Evolutionary conservation across 2,797 vertebrate genomes (phyloP).

Genomic region (Sylvia borin): DNA sequence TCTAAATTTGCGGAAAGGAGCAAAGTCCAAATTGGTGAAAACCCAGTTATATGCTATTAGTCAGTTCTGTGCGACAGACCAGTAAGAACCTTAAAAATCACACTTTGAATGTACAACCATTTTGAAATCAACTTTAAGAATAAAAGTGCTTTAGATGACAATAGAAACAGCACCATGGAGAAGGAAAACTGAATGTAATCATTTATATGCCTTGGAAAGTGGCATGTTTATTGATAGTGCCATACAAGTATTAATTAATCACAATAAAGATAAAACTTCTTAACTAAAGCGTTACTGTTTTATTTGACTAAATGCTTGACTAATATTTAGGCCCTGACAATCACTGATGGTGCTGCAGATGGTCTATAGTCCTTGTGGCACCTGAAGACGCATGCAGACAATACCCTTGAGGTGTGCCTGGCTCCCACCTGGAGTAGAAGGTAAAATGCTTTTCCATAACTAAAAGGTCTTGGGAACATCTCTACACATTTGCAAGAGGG

Average conservation of each 20-base stretch:
- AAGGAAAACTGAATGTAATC: background rate
- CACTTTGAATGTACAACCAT: background rate
- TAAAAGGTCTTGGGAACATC: background rate
- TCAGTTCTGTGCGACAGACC: background rate
- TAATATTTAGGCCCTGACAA: background rate
- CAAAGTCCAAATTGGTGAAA: background rate
- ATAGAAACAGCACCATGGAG: background rate
- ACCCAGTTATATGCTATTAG: accelerated
- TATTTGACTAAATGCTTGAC: background rate
- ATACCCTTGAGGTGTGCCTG: accelerated
- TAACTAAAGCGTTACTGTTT: background rate
- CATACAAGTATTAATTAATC: background rate
- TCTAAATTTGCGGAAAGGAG: background rate
- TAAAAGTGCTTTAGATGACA: background rate
- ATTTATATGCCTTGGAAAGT: background rate
- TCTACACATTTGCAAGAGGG: background rate
- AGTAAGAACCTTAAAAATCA: background rate
- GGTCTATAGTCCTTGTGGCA: background rate
- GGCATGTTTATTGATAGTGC: background rate
- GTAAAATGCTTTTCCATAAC: background rate
- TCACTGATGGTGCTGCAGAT: background rate
- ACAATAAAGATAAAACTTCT: background rate
- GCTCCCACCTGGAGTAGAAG: background rate
- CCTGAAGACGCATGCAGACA: background rate
- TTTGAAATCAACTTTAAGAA: background rate